Evolutionary conservation across 2,113 vertebrate species (phyloP), one percentile per base, ranked within the genome.

Genomic region (Mastomys coucha): DNA sequence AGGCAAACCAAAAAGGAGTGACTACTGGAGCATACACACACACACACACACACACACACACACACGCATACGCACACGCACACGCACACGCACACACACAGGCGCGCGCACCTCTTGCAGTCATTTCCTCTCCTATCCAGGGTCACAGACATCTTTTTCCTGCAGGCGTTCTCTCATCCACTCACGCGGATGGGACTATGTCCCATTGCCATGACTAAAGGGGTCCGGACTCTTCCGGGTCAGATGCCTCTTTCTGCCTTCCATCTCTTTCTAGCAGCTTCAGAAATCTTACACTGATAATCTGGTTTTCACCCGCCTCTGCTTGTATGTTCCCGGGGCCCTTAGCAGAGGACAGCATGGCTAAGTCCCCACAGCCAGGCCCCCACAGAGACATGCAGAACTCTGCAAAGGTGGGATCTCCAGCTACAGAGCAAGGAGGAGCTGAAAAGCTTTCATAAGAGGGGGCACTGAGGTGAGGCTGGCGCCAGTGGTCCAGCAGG

Each of bases 81-180:
- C 76, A 26, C 2, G 4, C 24, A 7, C 24, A 28, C 73, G 13
- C 20, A 22, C 39, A 24, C 20, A 24, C n/a, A 6, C 31, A 33
- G n/a, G n/a, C 24, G 3, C 24, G 2, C 19, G 3, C 19, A 0
- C 11, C 5, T 11, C 24, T 49, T 76, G 24, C 45, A 8, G 26
- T 49, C 75, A 77, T 17, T 78, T 51, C 28, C 77, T 33, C 49
- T 80, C 77, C 49, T 80, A 11, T 53, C 5, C 8, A 19, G 31
- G 31, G 31, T 36, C 77, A 53, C 49, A 36, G 77, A 53, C 49
- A 36, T 80, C 78, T 78, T 77, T 45, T 78, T 78, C 45, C 76
- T 51, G 76, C 14, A 19, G 45, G 13, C 16, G 14, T 51, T 51
- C 45, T 16, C 26, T 17, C 26, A 45, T 28, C 73, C 13, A 31